A percentile compares a stretch with the other conserved stretches of the same genome.
Evolutionary conservation across 2,888 invertebrate species (phyloP).

Genomic region (Lordiphosa fenestrarum): DNA sequence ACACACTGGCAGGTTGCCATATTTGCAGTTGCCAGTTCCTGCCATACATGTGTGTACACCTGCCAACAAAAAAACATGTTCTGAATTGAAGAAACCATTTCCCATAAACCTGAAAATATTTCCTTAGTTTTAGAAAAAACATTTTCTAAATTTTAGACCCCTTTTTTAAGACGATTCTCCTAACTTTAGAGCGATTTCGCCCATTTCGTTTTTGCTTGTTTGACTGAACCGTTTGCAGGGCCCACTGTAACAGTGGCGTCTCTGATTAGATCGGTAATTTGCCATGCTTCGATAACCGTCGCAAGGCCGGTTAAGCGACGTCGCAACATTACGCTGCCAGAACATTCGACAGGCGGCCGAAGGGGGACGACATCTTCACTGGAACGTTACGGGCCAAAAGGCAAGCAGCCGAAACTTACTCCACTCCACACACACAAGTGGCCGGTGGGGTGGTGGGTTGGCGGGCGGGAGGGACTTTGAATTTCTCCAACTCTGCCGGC

Average conservation of each 20-base stretch:
- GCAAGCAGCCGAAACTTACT: constrained; percentile 51
- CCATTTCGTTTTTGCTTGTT: too few species aligned
- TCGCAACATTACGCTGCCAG: constrained; percentile 20
- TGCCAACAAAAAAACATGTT: too few species aligned
- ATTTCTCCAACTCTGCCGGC: constrained; percentile 48
- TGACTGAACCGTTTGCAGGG: too few species aligned
- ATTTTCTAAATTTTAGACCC: too few species aligned
- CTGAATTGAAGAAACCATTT: too few species aligned
- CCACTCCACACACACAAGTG: not conserved
- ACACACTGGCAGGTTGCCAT: too few species aligned
- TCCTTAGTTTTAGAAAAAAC: too few species aligned
- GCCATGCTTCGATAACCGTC: constrained; percentile 75
- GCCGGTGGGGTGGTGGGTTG: constrained; percentile 5
- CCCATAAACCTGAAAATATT: too few species aligned
- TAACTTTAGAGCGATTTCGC: too few species aligned
- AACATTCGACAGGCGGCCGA: constrained; percentile 36
- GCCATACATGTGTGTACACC: too few species aligned
- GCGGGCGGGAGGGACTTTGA: constrained; percentile 15
- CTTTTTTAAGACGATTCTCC: too few species aligned
- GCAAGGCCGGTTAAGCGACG: constrained; percentile 42
- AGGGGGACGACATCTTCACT: constrained; percentile 54
- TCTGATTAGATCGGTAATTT: constrained; percentile 74
- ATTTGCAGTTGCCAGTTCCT: too few species aligned
- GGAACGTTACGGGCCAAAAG: constrained; percentile 70
- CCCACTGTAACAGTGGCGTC: constrained; percentile 27